Percentiles rank a stretch among this genome's conserved stretches.
phyloP scores from a whole-genome alignment of 2,888 invertebrate genomes.

The Hydropsyche betteni region DNA sequence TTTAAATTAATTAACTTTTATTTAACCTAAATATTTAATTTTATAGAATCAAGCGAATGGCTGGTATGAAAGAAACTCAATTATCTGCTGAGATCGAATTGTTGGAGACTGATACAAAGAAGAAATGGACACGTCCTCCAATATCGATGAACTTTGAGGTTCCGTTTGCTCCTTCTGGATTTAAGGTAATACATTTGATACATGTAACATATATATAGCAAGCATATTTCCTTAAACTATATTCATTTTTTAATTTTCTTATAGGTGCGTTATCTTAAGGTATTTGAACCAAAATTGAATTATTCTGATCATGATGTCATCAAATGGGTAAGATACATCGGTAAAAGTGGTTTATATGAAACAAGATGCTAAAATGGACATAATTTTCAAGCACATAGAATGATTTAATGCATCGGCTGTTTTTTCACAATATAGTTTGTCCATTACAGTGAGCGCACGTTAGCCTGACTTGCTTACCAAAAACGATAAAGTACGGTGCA shows the following conservation, averaged over 20 bases:
- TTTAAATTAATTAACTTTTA: not conserved
- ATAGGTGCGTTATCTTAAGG: conserved; percentile 95
- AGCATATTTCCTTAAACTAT: not conserved
- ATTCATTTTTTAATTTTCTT: conserved; percentile 42
- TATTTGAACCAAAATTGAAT: conserved; percentile 99
- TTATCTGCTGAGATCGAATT: conserved; percentile 99
- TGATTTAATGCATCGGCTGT: conserved; percentile 16
- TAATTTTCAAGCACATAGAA: conserved; percentile 8
- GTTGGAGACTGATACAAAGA: conserved; percentile 97
- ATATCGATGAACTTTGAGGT: conserved; percentile 99
- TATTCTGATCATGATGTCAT: conserved; percentile 99
- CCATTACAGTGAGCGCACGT: not conserved
- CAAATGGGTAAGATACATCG: conserved; percentile 99
- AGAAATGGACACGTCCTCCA: conserved; percentile 99
- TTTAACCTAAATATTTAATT: conserved; percentile 39
- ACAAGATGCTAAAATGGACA: conserved; percentile 83
- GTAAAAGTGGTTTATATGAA: conserved; percentile 98
- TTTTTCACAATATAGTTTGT: conserved; percentile 11
- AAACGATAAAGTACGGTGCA: no score
- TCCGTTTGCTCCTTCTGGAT: conserved; percentile 99
- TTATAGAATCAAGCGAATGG: conserved; percentile 86
- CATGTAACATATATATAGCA: no score
- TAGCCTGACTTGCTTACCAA: no score
- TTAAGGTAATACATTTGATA: conserved; percentile 70
- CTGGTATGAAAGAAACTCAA: conserved; percentile 99